These are phyloP conservation scores for Neomonachus schauinslandi DNA, from an alignment of 2,113 vertebrate genomes.

Conservation along the genomic window DNA sequence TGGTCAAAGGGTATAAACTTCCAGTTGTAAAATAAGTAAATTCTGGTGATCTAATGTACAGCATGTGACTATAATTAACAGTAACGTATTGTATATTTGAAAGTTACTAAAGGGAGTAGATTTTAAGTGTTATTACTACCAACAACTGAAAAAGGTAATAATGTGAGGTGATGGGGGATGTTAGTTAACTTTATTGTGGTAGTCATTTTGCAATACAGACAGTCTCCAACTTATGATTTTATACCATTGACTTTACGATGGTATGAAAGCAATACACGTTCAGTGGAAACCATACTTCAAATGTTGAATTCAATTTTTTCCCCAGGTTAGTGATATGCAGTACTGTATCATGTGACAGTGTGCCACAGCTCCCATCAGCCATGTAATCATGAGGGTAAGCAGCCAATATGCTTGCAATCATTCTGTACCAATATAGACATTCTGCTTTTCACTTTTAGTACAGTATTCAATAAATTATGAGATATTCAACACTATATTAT, in stretches of 20 bases:
- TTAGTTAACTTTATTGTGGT: not conserved
- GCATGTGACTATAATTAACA: not conserved
- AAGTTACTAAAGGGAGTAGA: not conserved
- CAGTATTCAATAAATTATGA: not conserved
- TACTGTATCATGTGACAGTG: not conserved
- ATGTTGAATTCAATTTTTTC: not conserved
- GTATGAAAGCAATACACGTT: not conserved
- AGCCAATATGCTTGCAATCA: not conserved
- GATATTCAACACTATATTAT: not conserved
- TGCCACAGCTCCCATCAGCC: not conserved
- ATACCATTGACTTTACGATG: not conserved
- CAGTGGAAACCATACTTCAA: not conserved
- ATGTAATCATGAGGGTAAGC: not conserved
- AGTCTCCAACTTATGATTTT: not conserved
- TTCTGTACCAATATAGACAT: not conserved
- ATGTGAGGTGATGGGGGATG: not conserved
- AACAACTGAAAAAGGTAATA: not conserved
- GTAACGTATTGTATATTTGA: not conserved
- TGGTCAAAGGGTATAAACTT: not conserved
- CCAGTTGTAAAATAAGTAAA: not conserved
- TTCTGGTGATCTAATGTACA: not conserved
- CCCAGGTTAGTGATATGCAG: not conserved
- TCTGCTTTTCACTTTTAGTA: not conserved
- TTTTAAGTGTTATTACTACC: not conserved
- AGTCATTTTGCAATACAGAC: not conserved